Evolutionary conservation across 2,113 vertebrate species (phyloP).

Genomic region (Seriola aureovittata): DNA sequence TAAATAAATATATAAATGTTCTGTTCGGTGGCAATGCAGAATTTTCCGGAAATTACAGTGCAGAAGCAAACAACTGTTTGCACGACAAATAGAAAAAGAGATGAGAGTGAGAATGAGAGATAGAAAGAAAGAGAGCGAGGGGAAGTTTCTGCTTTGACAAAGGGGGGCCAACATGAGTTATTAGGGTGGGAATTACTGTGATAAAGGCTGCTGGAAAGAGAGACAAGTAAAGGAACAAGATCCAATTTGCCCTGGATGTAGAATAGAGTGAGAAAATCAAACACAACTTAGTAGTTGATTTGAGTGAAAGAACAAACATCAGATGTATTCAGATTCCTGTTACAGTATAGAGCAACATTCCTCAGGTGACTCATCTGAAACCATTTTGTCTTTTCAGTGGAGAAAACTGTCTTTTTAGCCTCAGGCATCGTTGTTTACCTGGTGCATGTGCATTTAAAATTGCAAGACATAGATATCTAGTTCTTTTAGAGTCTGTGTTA

Average conservation of each 20-base stretch:
- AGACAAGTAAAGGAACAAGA: constrained; percentile 51
- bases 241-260: constrained; percentile 56
- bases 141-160: constrained; percentile 54
- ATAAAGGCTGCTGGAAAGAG: constrained; percentile 39
- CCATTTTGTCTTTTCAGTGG: constrained; percentile 58
- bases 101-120: constrained; percentile 2
- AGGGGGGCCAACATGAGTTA: constrained; percentile 53
- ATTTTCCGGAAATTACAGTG: constrained; percentile 62
- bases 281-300: constrained; percentile 26
- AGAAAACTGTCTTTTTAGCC: constrained; percentile 56
- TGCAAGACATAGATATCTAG: constrained; percentile 35
- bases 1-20: constrained; percentile 86
- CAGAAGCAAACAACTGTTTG: constrained; percentile 59
- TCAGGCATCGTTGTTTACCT: constrained; percentile 55
- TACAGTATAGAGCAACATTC: constrained; percentile 56
- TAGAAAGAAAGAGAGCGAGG: constrained; percentile 32
- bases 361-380: constrained; percentile 76
- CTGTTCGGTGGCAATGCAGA: constrained; percentile 81
- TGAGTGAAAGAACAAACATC: constrained; percentile 40
- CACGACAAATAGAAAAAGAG: constrained; percentile 39
- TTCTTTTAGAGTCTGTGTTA: constrained; percentile 21
- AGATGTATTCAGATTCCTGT: constrained; percentile 49
- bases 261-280: constrained; percentile 49
- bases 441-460: constrained; percentile 55
- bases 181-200: constrained; percentile 37